Percentiles rank a stretch among this genome's conserved stretches.
Evolutionary conservation across 2,113 vertebrate species (phyloP).

Genomic region (Lasiurus cinereus): DNA sequence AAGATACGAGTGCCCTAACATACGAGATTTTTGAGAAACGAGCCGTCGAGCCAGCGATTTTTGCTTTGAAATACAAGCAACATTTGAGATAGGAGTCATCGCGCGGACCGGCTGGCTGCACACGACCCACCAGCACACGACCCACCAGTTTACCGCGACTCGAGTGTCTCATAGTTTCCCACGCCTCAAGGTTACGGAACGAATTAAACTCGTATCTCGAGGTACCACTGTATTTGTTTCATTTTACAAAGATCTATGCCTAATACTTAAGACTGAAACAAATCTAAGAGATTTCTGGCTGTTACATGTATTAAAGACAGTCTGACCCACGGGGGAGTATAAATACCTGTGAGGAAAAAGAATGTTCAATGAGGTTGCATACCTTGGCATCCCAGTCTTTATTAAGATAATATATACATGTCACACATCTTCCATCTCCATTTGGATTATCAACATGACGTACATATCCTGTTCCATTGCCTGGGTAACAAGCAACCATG

Average conservation of each 20-base stretch:
- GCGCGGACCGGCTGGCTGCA: too few species aligned
- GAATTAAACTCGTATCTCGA: too few species aligned
- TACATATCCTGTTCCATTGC: conserved; percentile 96
- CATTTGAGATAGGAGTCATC: too few species aligned
- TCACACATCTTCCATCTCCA: conserved; percentile 97
- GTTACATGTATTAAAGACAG: not conserved
- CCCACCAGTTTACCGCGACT: too few species aligned
- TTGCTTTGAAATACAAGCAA: too few species aligned
- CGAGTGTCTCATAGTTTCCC: too few species aligned
- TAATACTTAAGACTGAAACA: not conserved
- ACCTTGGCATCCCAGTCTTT: conserved; percentile 98
- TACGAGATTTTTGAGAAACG: too few species aligned
- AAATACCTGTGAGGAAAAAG: not conserved
- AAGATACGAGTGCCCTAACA: too few species aligned
- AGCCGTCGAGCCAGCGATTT: too few species aligned
- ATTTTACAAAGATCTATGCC: not conserved
- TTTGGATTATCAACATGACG: conserved; percentile 98
- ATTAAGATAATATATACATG: conserved; percentile 99
- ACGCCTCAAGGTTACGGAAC: too few species aligned
- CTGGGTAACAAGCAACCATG: conserved; percentile 98
- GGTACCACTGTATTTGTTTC: too few species aligned
- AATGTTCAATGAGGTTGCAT: conserved; percentile 74
- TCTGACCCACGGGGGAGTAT: not conserved
- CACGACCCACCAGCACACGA: too few species aligned
- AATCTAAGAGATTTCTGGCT: not conserved